Base-by-base conservation (phyloP, 64 coral and sea anemone species). In the Orbicella faveolata region DNA sequence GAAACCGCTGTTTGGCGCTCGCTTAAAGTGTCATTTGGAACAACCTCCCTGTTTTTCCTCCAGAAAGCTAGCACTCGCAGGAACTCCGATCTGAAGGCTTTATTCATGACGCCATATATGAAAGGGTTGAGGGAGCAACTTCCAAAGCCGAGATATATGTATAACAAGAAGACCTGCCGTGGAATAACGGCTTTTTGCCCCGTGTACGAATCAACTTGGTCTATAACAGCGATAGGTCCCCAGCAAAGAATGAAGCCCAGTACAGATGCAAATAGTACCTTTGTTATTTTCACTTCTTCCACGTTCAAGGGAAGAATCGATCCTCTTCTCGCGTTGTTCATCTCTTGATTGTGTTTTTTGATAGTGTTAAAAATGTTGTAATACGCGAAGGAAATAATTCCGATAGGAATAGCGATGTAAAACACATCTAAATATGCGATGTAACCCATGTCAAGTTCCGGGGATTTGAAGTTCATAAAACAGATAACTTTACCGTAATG, bases 401-500 rank as follows among this genome's bases (percentile, higher is more conserved):
- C 53, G n/a, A 90, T 80, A 11, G 92, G 87, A 61, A 63, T 75
- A 23, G 25, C 52, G 51, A 94, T 89, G 65, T 86, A 94, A 54
- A 81, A 52, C 9, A 34, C 41, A 17, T 90, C 81, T 4, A 94
- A 52, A 30, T 86, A 90, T 21, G 80, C 88, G 51, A 94, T 90
- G 61, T 90, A 90, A 2, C 80, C 80, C 53, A 75, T 90, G 36
- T 87, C 88, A 7, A 77, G 63, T 39, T 63, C 34, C 41, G 57
- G 81, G 9, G 61, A 72, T 36, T 63, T 86, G 54, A 86, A 94
- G 57, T 68, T 61, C 61, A 83, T 83, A 66, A 90, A 94, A 41
- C 92, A 94, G 19, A 86, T 78, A 20, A 74, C 75, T 90, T 94
- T 94, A 18, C 92, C 92, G 75, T 89, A 73, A 73, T 94, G 92